Percentiles rank a stretch among this genome's conserved stretches.
Evolutionary conservation across 2,113 vertebrate genomes (phyloP).

Genomic region (Callithrix jacchus): DNA sequence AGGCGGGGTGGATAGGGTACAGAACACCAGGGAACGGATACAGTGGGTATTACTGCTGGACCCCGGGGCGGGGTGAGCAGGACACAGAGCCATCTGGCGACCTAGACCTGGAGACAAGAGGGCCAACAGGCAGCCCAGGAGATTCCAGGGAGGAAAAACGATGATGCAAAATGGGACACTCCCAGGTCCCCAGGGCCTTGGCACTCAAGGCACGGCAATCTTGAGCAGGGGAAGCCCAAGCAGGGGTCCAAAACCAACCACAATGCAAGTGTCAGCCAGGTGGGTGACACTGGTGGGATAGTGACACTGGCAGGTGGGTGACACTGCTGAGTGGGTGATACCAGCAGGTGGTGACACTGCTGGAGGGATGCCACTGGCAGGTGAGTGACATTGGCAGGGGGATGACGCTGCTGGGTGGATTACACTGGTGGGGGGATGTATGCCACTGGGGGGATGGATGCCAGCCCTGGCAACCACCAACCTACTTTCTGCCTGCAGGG

Average conservation of each 20-base stretch:
- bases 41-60: too few species aligned
- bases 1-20: not conserved
- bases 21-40: too few species aligned
- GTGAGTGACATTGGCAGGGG: too few species aligned
- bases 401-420: too few species aligned
- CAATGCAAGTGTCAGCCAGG: not conserved
- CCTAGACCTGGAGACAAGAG: not conserved
- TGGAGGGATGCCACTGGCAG: too few species aligned
- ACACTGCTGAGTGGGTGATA: too few species aligned
- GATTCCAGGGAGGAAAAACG: accelerated
- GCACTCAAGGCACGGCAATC: not conserved
- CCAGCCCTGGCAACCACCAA: not conserved
- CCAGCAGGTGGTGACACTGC: too few species aligned
- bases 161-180: accelerated
- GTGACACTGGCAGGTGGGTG: too few species aligned
- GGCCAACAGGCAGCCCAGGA: not conserved
- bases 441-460: too few species aligned
- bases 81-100: not conserved
- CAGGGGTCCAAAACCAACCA: not conserved
- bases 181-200: not conserved
- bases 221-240: not conserved
- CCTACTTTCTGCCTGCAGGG: not conserved
- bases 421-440: too few species aligned
- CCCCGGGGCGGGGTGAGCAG: not conserved
- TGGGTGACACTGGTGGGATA: too few species aligned